Conservation (phyloP, 2,888 invertebrate species). For the Chrysopilus asiliformis region DNA sequence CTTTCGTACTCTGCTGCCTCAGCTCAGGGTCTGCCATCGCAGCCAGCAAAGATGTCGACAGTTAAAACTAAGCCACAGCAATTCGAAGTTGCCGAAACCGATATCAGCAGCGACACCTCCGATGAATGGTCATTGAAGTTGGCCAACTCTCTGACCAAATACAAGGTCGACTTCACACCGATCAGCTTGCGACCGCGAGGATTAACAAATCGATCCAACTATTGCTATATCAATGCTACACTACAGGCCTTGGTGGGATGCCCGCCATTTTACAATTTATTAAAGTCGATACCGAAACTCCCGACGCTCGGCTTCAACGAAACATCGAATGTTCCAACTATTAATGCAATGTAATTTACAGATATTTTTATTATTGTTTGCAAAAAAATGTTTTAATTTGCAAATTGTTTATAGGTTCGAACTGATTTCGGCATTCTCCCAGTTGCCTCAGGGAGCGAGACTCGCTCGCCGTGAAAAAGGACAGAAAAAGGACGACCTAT, state of each 20-base stretch:
- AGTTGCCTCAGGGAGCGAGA: conserved; percentile 44
- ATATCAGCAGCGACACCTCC: conserved; percentile 14
- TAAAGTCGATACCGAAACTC: conserved; percentile 61
- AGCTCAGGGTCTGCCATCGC: conserved; percentile 27
- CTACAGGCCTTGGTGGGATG: conserved; percentile 88
- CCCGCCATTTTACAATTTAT: conserved; percentile 86
- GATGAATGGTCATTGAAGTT: conserved; percentile 36
- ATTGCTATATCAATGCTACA: conserved; percentile 93
- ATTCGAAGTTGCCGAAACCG: neutral
- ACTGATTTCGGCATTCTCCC: conserved; percentile 65
- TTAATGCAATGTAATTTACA: conserved; percentile 77
- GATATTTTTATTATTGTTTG: neutral
- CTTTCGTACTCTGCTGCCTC: conserved; percentile 36
- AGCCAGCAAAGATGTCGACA: conserved; percentile 5
- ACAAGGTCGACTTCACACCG: conserved; percentile 63
- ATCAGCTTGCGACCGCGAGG: conserved; percentile 79
- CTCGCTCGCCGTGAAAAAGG: conserved; percentile 35
- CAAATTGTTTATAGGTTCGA: conserved; percentile 28
- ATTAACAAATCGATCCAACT: conserved; percentile 84
- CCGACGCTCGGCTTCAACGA: conserved; percentile 41
- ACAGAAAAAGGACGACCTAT: conserved; percentile 32
- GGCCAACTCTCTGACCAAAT: conserved; percentile 60
- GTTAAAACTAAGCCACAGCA: conserved; percentile 9
- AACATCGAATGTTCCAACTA: conserved; percentile 63
- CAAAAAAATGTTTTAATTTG: neutral